A percentile compares a stretch with the other conserved stretches of the same genome.
These are phyloP conservation scores for Zalophus californianus DNA, from an alignment of 2,797 vertebrate genomes.

Conservation along the genomic window DNA sequence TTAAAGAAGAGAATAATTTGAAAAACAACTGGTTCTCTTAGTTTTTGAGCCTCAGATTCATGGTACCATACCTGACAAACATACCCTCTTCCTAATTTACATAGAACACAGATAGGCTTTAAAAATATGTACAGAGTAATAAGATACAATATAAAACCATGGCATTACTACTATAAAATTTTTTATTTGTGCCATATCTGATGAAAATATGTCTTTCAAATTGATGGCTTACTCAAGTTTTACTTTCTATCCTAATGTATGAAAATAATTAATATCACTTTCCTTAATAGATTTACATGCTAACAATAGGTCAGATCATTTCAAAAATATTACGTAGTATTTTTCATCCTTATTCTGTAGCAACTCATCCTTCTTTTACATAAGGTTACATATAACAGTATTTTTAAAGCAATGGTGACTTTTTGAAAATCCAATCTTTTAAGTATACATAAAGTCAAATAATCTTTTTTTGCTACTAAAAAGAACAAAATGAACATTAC, in stretches of 20 bases:
- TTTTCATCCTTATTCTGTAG: background rate
- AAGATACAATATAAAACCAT: background rate
- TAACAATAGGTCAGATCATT: background rate
- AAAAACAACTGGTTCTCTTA: background rate
- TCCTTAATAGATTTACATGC: background rate
- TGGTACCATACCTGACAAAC: background rate
- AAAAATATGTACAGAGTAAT: background rate
- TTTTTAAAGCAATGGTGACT: slow-evolving; percentile 30
- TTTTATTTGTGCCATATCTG: background rate
- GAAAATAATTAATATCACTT: background rate
- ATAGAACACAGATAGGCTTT: background rate
- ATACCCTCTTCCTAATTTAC: background rate
- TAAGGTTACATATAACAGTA: background rate
- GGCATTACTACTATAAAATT: background rate
- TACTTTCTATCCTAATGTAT: background rate
- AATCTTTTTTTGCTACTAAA: slow-evolving; percentile 30
- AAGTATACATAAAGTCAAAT: background rate
- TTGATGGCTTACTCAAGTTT: background rate
- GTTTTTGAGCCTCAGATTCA: background rate
- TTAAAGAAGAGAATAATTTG: background rate
- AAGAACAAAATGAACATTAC: slow-evolving; percentile 44
- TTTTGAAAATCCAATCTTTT: slow-evolving; percentile 39
- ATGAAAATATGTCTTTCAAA: slow-evolving; percentile 1
- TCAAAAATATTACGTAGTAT: background rate
- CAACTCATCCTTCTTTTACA: background rate